Evolutionary conservation across 2,113 vertebrate genomes (phyloP).

Genomic region (Brachirus orientalis): DNA sequence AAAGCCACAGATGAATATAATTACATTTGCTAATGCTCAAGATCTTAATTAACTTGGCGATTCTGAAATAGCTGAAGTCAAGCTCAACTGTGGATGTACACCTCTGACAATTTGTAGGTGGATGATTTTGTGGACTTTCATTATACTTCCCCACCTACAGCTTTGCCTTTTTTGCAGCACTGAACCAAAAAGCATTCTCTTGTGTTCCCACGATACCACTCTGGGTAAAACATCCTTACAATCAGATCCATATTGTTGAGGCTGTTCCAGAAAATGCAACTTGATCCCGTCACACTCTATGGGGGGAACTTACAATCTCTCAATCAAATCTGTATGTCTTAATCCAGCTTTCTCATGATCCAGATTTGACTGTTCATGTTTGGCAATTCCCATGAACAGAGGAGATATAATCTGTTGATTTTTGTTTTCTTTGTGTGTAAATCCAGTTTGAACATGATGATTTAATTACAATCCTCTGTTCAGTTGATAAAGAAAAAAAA

Average conservation of each 20-base stretch:
- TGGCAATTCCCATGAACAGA: slow-evolving; percentile 11
- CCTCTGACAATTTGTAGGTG: slow-evolving; percentile 33
- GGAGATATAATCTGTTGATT: slow-evolving; percentile 56
- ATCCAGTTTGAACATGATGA: slow-evolving; percentile 49
- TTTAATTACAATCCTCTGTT: slow-evolving; percentile 11
- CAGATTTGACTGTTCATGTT: slow-evolving; percentile 42
- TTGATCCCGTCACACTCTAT: slow-evolving; percentile 40
- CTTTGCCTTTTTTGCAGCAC: slow-evolving; percentile 6
- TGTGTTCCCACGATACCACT: slow-evolving; percentile 11
- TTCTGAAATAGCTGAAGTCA: slow-evolving; percentile 24
- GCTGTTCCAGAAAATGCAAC: slow-evolving; percentile 48
- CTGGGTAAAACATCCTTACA: slow-evolving; percentile 27
- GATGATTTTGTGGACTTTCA: slow-evolving; percentile 48
- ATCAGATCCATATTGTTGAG: slow-evolving; percentile 41
- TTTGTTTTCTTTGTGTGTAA: slow-evolving; percentile 53
- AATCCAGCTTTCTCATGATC: slow-evolving; percentile 48
- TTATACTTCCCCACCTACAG: slow-evolving; percentile 49
- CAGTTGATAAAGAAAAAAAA: slow-evolving; percentile 12
- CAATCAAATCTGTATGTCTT: slow-evolving; percentile 37
- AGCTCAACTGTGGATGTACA: not conserved
- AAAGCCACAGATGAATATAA: slow-evolving; percentile 3
- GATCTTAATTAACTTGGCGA: slow-evolving; percentile 12
- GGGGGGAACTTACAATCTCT: too few relatives aligned
- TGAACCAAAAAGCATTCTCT: slow-evolving; percentile 26
- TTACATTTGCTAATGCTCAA: slow-evolving; percentile 9